Percentiles rank a stretch among this genome's conserved stretches.
Evolutionary conservation across 2,797 vertebrate species (phyloP).

Genomic region (Acanthis flammea): DNA sequence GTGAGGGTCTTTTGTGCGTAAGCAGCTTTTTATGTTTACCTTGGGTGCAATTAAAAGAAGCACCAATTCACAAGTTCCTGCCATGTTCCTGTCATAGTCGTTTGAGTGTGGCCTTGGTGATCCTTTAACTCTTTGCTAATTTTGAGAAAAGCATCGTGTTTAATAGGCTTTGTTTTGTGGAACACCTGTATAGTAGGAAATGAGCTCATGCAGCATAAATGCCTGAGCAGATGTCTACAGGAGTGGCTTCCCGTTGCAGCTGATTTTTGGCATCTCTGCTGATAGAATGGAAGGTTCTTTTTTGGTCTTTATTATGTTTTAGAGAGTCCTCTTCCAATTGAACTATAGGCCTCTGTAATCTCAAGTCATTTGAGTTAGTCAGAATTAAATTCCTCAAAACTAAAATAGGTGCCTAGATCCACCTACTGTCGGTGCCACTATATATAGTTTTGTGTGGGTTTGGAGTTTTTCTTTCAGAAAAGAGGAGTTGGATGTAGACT

Average conservation of each 20-base stretch:
- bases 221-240: conserved; percentile 5
- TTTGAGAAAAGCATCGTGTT: background rate
- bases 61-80: background rate
- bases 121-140: background rate
- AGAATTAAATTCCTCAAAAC: background rate
- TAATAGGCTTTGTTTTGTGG: background rate
- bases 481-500: background rate
- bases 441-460: background rate
- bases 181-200: conserved; percentile 47
- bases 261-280: conserved; percentile 12
- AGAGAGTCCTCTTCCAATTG: background rate
- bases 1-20: background rate
- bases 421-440: background rate
- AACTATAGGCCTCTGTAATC: background rate
- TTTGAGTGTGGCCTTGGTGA: background rate
- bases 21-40: background rate
- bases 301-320: background rate
- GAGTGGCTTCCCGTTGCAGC: conserved; percentile 17
- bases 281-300: background rate
- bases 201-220: conserved; percentile 19
- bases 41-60: background rate
- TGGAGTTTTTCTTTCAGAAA: background rate
- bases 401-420: background rate
- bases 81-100: rapidly evolving
- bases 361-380: background rate